These are phyloP conservation scores for Manis crassicaudata DNA, from an alignment of 2,797 vertebrate species.

Conservation along the genomic window DNA sequence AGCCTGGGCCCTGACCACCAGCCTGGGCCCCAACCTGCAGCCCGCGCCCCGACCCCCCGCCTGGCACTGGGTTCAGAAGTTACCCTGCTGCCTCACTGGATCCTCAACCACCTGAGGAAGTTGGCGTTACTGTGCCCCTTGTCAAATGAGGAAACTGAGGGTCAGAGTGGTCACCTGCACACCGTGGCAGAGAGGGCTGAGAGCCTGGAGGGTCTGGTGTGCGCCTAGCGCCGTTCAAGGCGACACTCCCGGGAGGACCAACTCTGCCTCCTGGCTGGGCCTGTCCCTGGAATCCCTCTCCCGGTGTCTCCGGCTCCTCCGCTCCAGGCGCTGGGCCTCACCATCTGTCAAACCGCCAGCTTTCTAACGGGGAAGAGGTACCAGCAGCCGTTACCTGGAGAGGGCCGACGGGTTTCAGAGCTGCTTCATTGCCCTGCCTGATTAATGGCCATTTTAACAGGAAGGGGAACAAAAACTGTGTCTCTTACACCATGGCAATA, in stretches of 20 bases:
- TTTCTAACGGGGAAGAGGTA: not conserved
- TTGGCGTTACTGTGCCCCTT: fast-evolving
- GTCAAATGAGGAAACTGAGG: not conserved
- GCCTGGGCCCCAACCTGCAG: not conserved
- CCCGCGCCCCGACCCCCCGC: not conserved
- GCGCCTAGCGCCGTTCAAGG: not conserved
- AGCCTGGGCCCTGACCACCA: too few relatives aligned
- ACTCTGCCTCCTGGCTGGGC: fast-evolving
- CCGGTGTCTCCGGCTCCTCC: fast-evolving
- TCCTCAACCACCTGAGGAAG: not conserved
- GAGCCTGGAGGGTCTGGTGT: fast-evolving
- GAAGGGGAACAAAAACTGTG: not conserved
- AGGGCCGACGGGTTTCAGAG: not conserved
- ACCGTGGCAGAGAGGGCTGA: fast-evolving
- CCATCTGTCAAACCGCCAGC: fast-evolving
- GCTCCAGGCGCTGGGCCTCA: fast-evolving
- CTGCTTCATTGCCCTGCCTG: not conserved
- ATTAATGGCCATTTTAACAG: not conserved
- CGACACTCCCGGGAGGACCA: fast-evolving
- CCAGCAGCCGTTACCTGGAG: not conserved
- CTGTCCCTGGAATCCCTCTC: fast-evolving
- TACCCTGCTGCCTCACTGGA: not conserved
- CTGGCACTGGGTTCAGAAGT: not conserved
- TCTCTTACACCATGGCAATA: fast-evolving
- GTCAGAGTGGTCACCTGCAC: not conserved